These are phyloP conservation scores for Daphoenositta chrysoptera DNA, from an alignment of 2,113 vertebrate species.

Conservation along the genomic window DNA sequence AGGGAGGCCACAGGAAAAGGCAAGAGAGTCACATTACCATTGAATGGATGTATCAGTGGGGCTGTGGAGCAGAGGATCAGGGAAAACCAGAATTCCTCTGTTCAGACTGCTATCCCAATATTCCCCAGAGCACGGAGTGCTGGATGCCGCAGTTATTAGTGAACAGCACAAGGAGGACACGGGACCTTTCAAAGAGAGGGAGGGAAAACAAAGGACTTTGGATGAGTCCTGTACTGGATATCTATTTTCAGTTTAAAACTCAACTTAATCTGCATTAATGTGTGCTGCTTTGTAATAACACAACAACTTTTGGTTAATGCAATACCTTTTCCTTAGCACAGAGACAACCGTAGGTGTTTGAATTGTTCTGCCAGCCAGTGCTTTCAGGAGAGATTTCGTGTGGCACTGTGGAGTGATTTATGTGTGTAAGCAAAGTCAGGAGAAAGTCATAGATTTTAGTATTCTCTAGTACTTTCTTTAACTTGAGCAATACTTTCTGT, in stretches of 20 bases:
- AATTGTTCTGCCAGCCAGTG: neutral
- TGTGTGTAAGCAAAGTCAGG: constrained; percentile 64
- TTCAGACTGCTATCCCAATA: neutral
- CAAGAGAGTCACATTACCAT: neutral
- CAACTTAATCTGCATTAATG: neutral
- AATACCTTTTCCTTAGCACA: neutral
- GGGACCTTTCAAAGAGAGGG: neutral
- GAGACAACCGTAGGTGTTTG: neutral
- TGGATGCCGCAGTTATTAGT: neutral
- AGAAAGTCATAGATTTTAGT: constrained; percentile 66
- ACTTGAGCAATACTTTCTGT: constrained; percentile 54
- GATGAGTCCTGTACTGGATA: neutral
- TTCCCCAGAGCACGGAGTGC: neutral
- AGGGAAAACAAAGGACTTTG: neutral
- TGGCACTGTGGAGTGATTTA: constrained; percentile 42
- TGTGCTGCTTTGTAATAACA: neutral
- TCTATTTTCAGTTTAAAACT: neutral
- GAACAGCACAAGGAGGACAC: neutral
- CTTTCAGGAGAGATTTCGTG: constrained; percentile 20
- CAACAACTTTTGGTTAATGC: neutral
- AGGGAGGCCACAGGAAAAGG: neutral
- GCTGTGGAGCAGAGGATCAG: neutral
- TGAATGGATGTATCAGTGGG: neutral
- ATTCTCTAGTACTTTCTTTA: constrained; percentile 53
- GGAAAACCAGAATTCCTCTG: neutral